Evolutionary conservation across 1,140 invertebrate genomes (phyloP), one percentile per base, ranked within the genome.

Genomic region (Megalonaias nervosa): DNA sequence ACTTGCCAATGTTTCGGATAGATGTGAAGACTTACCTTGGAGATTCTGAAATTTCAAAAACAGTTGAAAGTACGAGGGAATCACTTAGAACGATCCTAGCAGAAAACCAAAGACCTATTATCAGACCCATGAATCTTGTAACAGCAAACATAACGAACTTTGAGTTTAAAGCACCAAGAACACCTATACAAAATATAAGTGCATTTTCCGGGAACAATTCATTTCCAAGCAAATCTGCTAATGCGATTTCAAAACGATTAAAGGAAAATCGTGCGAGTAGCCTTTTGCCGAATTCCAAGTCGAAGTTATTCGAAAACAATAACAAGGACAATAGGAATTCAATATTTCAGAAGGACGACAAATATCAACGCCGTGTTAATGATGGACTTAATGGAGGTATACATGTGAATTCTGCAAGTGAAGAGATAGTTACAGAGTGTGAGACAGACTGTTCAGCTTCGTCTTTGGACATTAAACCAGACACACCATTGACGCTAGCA

Each of bases 1-100:
- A 82, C 55, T 66, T 84, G 14, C 83, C 83, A 56, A 76, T 82
- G 70, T 84, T 81, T 67, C 68, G 73, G 70, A 77, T 84, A 26
- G 82, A 84, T 62, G 67, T 84, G 55, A 71, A 79, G 31, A 82
- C 79, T 2, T 81, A 79, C 55, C 65, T 69, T 11, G 79, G 68
- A 0, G 75, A 82, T 57, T 23, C 59, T n/a, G 76, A 81, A 31
- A 79, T 82, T 23, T 67, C 71, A 15, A 66, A 60, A 56, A 69
- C 81, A 16, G 83, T 84, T 14, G 81, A 80, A 31, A 82, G 68
- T 6, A 81, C 83, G 0, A 64, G 83, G 21, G 75, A 84, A 67
- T 82, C 81, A 19, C 56, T 84, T 19, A 75, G 78, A 60, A 71
- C 75, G 38, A 48, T 48, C 60, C 71, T 84, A 48, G 74, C 82